Base-by-base conservation (phyloP, 2,113 vertebrate genomes). In the Lepisosteus osseus region DNA sequence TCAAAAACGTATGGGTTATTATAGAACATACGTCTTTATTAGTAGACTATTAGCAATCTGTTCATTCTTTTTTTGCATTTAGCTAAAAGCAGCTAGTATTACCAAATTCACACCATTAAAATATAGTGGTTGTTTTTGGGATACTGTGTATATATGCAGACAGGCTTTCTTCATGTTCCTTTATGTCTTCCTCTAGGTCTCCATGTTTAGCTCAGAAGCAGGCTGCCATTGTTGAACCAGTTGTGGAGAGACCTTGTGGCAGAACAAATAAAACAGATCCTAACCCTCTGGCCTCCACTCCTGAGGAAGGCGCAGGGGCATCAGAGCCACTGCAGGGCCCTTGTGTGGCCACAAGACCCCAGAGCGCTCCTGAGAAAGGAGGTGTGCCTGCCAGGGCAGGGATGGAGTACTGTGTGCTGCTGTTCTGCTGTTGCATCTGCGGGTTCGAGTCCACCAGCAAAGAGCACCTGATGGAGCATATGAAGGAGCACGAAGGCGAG, bases 361-460 rank as follows among this genome's bases (percentile, higher is more conserved):
- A 87, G 65, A 86, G 79, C 61, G 74, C 57, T 7, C 72, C 81
- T 64, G 92, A 90, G 73, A 92, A 92, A 79, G 77, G 66, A 74
- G 79, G 79, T 40, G 67, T 61, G 61, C 77, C 81, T 6, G 51
- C 82, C 54, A 80, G 87, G 59, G 78, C 88, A 3, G 88, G 88
- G 7, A 90, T 93, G 82, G 97, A 99, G 77, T 95, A 95, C 73
- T 99, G 97, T 1, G 86, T 99, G 79, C 87, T 99, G 44, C 85
- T 99, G 70, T 99, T 99, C 90, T 99, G 97, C 85, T 99, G 96
- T 86, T 98, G 96, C 41, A 96, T 99, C 84, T 99, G 97, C 44
- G 95, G 97, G 55, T 98, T 98, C 40, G 97, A 99, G 79, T 99
- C 96, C 12, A 96, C 95, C 75, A 97, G 93, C 81, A 98, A 98